phyloP scores from a whole-genome alignment of 2,797 vertebrate species.

The Tapera naevia region DNA sequence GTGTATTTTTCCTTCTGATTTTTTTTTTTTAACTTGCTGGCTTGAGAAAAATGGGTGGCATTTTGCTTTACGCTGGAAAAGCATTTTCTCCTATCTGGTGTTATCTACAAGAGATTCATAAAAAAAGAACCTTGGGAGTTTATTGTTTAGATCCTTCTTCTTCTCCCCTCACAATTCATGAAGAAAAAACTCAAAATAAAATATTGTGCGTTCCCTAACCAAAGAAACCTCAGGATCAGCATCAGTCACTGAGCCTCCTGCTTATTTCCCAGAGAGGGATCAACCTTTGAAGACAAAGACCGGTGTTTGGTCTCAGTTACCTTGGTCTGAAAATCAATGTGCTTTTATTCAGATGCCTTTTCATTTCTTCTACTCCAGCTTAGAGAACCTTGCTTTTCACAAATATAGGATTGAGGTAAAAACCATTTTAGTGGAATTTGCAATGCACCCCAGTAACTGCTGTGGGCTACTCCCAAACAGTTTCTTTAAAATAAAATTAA shows the following conservation, averaged over 20 bases:
- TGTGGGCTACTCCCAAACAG: rapidly evolving
- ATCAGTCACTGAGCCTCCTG: conserved; percentile 42
- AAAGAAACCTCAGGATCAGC: conserved; percentile 55
- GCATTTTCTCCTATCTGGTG: conserved; percentile 63
- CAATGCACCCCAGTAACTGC: neutral
- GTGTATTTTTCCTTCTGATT: conserved; percentile 61
- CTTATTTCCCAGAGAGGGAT: conserved; percentile 45
- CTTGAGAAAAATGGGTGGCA: conserved; percentile 65
- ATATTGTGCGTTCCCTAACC: conserved; percentile 10
- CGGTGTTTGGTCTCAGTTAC: neutral
- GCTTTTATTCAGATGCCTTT: neutral
- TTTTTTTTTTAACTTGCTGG: conserved; percentile 49
- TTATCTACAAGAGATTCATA: conserved; percentile 60
- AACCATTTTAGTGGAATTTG: neutral
- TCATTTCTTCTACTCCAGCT: neutral
- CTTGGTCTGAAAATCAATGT: conserved; percentile 42
- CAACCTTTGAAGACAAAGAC: conserved; percentile 47
- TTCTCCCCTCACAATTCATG: conserved; percentile 29
- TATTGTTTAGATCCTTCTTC: conserved; percentile 67
- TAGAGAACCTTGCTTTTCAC: neutral
- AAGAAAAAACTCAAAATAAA: conserved; percentile 60
- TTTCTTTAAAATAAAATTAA: neutral
- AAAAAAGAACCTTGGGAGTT: conserved; percentile 64
- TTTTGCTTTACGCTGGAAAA: conserved; percentile 60
- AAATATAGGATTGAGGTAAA: neutral